Percentiles rank a stretch among this genome's conserved stretches.
These are phyloP conservation scores for Plecturocebus donacophilus DNA, from an alignment of 2,113 vertebrate species.

Conservation along the genomic window DNA sequence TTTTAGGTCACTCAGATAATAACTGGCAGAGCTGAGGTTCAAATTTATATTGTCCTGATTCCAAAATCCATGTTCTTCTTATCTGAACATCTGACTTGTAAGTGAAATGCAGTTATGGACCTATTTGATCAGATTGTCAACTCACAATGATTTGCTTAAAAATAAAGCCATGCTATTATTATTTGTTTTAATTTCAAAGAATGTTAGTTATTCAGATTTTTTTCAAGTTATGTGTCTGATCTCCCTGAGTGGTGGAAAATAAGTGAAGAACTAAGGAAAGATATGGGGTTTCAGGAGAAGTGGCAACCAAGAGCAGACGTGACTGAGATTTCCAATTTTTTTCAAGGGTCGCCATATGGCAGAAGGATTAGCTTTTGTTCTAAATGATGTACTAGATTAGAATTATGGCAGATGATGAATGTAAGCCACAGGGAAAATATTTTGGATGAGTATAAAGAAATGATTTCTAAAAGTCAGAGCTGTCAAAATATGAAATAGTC, in stretches of 20 bases:
- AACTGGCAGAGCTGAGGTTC: not conserved
- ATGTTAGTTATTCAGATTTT: not conserved
- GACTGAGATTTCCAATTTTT: not conserved
- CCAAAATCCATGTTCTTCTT: not conserved
- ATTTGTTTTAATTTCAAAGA: not conserved
- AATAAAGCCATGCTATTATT: not conserved
- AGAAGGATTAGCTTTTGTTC: slow-evolving; percentile 28
- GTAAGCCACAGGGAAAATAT: slow-evolving; percentile 51
- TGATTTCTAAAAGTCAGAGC: slow-evolving; percentile 23
- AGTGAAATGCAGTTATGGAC: not conserved
- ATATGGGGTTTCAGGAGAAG: not conserved
- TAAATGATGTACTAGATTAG: slow-evolving; percentile 59
- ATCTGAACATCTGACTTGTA: not conserved
- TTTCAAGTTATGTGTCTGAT: not conserved
- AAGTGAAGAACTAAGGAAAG: not conserved
- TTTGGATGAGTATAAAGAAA: slow-evolving; percentile 36
- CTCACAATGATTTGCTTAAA: slow-evolving; percentile 14
- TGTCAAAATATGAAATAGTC: not conserved
- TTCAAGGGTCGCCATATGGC: slow-evolving; percentile 45
- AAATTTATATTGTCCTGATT: not conserved
- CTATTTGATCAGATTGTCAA: not conserved
- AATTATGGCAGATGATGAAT: slow-evolving; percentile 50
- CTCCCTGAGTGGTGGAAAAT: not conserved
- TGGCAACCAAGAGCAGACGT: not conserved
- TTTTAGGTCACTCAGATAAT: not conserved